Base-by-base conservation (phyloP, 2,797 vertebrate species). In the Distichodus sexfasciatus region DNA sequence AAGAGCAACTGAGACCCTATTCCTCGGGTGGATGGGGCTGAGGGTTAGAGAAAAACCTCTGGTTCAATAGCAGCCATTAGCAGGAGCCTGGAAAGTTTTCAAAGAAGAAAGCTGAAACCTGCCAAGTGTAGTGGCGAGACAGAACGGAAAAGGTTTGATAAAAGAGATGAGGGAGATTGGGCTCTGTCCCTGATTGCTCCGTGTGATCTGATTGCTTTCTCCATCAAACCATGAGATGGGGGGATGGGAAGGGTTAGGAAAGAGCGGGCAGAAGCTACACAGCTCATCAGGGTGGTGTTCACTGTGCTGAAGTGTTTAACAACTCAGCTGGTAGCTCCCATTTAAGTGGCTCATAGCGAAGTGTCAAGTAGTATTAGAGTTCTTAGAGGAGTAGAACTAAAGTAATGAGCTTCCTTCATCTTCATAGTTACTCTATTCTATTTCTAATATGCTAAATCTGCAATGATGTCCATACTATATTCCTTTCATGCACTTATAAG, bases 81-180 rank as follows among this genome's bases (percentile, higher is more conserved):
- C 29, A 41, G 44, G 41, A 71, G 29, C 2, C 41, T 61, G 66
- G 26, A 14, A 57, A 53, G 69, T 69, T 72, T 75, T 69, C 44
- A 72, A 33, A 65, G 43, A 29, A 65, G 65, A 69, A 75, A 72
- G 36, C 14, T 66, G 65, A 78, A 68, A 64, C 69, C 36, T 66
- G 60, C 71, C 44, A 68, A 62, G 53, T 44, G 36, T 31, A 53
- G 40, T 44, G 60, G 58, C 8, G 26, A 72, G 55, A 75, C 60
- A 57, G 60, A 66, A 46, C 36, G 35, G 40, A 23, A 53, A 31
- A 35, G 36, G 38, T 44, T 54, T 31, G 29, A 65, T 60, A 65
- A 63, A 41, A 61, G 29, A 66, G 48, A 33, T 29, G 26, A 23
- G 35, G 55, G 55, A 62, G 61, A 50, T 57, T 1, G 17, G 26